These are phyloP conservation scores for Parnassius glacialis DNA, from an alignment of 2,888 invertebrate species.

Conservation along the genomic window DNA sequence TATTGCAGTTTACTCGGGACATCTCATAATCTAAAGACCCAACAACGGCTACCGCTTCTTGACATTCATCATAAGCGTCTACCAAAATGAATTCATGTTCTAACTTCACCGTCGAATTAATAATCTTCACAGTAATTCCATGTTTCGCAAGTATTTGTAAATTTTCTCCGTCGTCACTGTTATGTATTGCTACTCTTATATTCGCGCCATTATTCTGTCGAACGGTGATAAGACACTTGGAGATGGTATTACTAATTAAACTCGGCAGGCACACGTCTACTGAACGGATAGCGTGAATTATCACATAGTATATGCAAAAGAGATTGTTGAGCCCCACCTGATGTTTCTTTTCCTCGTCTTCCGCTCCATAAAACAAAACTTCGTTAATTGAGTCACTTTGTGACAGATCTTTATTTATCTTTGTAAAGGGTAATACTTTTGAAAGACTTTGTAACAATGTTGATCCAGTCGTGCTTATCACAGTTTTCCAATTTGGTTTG, in stretches of 20 bases:
- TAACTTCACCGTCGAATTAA: slow-evolving; percentile 43
- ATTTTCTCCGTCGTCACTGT: slow-evolving; percentile 40
- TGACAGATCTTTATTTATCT: slow-evolving; percentile 19
- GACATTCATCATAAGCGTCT: slow-evolving; percentile 38
- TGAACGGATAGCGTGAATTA: slow-evolving; percentile 48
- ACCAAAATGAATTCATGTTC: slow-evolving; percentile 60
- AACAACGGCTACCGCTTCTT: slow-evolving; percentile 51
- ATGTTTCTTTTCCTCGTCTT: slow-evolving; percentile 41
- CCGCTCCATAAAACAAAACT: slow-evolving; percentile 56
- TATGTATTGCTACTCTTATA: slow-evolving; percentile 52
- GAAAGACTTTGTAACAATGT: slow-evolving; percentile 35
- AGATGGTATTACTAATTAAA: slow-evolving; percentile 49
- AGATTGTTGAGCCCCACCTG: slow-evolving; percentile 54
- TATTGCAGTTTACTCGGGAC: slow-evolving; percentile 45
- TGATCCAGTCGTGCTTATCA: slow-evolving; percentile 34
- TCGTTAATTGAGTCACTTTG: slow-evolving; percentile 47
- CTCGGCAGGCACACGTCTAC: slow-evolving; percentile 59
- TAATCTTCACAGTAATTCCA: slow-evolving; percentile 53
- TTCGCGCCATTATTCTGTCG: slow-evolving; percentile 43
- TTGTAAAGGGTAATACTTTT: slow-evolving; percentile 28
- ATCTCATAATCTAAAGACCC: slow-evolving; percentile 56
- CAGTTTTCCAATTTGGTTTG: slow-evolving; percentile 35
- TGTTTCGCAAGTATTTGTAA: slow-evolving; percentile 41
- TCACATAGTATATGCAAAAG: slow-evolving; percentile 52
- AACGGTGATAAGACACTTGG: slow-evolving; percentile 47